Conservation (phyloP, 2,888 invertebrate species). For the Thelaira solivaga region DNA sequence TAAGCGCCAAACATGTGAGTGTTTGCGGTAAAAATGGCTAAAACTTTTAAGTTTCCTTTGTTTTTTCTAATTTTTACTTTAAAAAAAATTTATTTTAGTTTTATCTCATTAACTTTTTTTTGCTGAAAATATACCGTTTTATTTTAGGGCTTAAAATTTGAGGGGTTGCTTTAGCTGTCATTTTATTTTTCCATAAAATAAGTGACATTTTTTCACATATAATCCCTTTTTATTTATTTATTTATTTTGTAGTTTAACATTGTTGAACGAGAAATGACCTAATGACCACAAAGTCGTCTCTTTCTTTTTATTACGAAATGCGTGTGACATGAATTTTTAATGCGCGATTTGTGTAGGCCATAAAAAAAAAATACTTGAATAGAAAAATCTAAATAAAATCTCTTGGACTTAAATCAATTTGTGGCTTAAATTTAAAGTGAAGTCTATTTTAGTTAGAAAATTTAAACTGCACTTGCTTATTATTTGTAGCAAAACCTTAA, state of each 20-base stretch:
- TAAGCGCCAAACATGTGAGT: conserved; percentile 4
- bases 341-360: conserved; percentile 9
- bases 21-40: background rate
- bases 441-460: no score
- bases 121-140: background rate
- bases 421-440: no score
- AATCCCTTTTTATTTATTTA: conserved; percentile 12
- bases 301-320: background rate
- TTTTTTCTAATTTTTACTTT: background rate
- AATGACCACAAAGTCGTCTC: conserved; percentile 57
- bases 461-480: no score
- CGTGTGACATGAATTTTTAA: conserved; percentile 58
- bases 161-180: conserved; percentile 5
- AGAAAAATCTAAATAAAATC: conserved; percentile 32
- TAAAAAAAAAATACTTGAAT: conserved; percentile 1
- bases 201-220: conserved; percentile 26
- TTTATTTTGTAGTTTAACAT: background rate
- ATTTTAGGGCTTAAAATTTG: background rate
- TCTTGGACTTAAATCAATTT: background rate
- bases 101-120: background rate
- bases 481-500: no score
- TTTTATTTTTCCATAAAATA: conserved; percentile 2
- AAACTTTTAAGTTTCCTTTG: background rate
- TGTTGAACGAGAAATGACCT: conserved; percentile 44
- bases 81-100: background rate